These are phyloP conservation scores for Hetaerina americana DNA, from an alignment of 1,140 invertebrate genomes.

Conservation along the genomic window DNA sequence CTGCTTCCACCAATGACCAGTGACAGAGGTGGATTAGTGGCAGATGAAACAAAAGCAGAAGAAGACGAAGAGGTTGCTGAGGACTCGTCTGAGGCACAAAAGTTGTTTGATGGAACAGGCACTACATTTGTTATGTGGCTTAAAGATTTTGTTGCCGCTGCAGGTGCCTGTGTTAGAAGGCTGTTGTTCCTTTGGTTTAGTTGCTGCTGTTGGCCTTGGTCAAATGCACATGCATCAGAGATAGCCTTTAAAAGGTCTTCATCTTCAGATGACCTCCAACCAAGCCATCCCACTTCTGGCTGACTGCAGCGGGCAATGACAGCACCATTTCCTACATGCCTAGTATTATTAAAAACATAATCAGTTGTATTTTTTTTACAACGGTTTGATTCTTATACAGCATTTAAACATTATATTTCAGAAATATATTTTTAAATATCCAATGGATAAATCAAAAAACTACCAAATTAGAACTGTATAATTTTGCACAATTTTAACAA, in stretches of 20 bases:
- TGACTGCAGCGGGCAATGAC: slow-evolving; percentile 88
- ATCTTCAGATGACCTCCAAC: slow-evolving; percentile 79
- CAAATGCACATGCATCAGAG: slow-evolving; percentile 64
- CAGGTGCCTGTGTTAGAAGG: not conserved
- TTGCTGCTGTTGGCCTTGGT: slow-evolving; percentile 28
- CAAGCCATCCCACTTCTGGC: slow-evolving; percentile 84
- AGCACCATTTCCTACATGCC: slow-evolving; percentile 72
- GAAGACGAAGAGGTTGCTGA: not conserved
- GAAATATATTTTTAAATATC: too few relatives aligned
- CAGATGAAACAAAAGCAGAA: not conserved
- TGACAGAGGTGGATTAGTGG: not conserved
- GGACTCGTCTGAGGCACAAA: not conserved
- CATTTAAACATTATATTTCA: too few relatives aligned
- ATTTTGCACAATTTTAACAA: too few relatives aligned
- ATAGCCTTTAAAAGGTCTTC: slow-evolving; percentile 76
- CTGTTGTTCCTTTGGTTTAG: not conserved
- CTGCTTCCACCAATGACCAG: not conserved
- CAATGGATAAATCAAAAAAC: too few relatives aligned
- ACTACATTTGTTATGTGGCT: not conserved
- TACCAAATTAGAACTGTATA: too few relatives aligned
- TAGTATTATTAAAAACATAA: too few relatives aligned
- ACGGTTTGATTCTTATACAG: too few relatives aligned
- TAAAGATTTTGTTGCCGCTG: not conserved
- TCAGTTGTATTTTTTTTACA: too few relatives aligned
- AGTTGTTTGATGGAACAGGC: not conserved